Evolutionary conservation across 2,888 invertebrate genomes (phyloP).

Genomic region (Aphidoletes aphidimyza): DNA sequence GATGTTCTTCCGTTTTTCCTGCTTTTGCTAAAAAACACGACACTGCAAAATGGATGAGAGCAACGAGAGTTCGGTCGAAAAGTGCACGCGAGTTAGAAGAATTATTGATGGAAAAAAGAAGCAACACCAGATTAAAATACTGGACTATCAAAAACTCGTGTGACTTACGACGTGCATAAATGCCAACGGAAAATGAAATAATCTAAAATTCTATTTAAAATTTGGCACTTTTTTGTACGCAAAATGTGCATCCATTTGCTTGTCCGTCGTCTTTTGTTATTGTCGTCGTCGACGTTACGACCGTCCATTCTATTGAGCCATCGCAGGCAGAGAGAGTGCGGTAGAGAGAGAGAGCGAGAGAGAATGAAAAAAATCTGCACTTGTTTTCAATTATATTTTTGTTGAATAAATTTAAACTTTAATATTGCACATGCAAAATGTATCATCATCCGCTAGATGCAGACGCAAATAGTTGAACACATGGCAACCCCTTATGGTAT

Average conservation of each 20-base stretch:
- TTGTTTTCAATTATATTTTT: constrained; percentile 51
- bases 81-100: constrained; percentile 18
- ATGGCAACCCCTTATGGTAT: not conserved
- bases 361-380: constrained; percentile 39
- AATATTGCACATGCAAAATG: constrained; percentile 51
- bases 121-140: constrained; percentile 19
- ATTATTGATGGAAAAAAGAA: constrained; percentile 40
- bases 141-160: constrained; percentile 34
- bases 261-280: no score
- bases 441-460: constrained; percentile 34
- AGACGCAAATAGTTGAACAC: constrained; percentile 25
- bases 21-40: not conserved
- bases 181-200: constrained; percentile 43
- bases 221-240: constrained; percentile 34
- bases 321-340: no score
- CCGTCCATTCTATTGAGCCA: no score
- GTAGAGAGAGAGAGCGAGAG: no score
- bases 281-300: not conserved
- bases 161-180: constrained; percentile 46
- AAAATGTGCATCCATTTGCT: no score
- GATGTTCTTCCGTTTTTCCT: not conserved
- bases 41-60: not conserved
- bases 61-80: not conserved
- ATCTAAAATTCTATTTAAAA: constrained; percentile 49
- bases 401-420: constrained; percentile 51